These are phyloP conservation scores for Protaetia brevitarsis DNA, from an alignment of 1,140 invertebrate genomes.

Conservation along the genomic window DNA sequence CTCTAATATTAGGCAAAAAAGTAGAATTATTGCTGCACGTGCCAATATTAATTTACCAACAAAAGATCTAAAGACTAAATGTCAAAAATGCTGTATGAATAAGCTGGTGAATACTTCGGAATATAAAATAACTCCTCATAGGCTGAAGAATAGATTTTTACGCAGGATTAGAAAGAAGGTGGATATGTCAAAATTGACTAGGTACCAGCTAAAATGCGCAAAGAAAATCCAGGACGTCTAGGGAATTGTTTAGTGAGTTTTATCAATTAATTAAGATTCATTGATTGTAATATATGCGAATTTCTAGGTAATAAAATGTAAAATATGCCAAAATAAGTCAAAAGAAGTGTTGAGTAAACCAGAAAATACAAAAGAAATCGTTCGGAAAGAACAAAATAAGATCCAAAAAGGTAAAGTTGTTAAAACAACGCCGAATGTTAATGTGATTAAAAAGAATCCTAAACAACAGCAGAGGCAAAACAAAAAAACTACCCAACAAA, in stretches of 20 bases:
- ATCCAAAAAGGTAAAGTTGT: background rate
- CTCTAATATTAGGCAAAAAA: background rate
- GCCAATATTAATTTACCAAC: slow-evolving; percentile 3
- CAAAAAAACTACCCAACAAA: background rate
- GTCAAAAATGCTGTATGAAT: slow-evolving; percentile 4
- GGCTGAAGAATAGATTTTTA: background rate
- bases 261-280: background rate
- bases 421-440: background rate
- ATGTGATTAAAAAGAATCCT: background rate
- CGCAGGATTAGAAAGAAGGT: background rate
- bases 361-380: background rate
- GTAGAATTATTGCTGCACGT: background rate
- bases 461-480: background rate
- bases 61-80: background rate
- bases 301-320: slow-evolving; percentile 10
- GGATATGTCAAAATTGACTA: background rate
- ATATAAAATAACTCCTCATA: background rate
- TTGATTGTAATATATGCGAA: background rate
- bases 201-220: background rate
- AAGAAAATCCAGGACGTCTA: background rate
- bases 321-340: background rate
- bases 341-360: background rate
- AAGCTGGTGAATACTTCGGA: background rate
- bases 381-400: background rate
- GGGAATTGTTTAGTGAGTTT: background rate